Evolutionary conservation across 1,140 invertebrate genomes (phyloP).

Genomic region (Drosophila melanogaster): Release_6_plus_ISO1_MT NT_033777.3:13037501-13038000

Average conservation of each 20-base stretch:
- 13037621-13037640: slow-evolving; percentile 96
- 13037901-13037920: slow-evolving; percentile 87
- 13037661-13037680: slow-evolving; percentile 95
- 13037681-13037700: slow-evolving; percentile 95
- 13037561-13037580: slow-evolving; percentile 95
- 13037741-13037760: slow-evolving; percentile 92
- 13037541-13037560: slow-evolving; percentile 98
- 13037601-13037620: slow-evolving; percentile 94
- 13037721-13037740: slow-evolving; percentile 87
- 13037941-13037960: background rate
- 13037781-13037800: slow-evolving; percentile 95
- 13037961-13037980: background rate
- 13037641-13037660: slow-evolving; percentile 98
- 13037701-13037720: slow-evolving; percentile 93
- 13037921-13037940: slow-evolving; percentile 77
- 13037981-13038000: background rate
- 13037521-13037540: slow-evolving; percentile 91
- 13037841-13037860: no score
- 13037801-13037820: slow-evolving; percentile 90
- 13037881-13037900: slow-evolving; percentile 84
- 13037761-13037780: slow-evolving; percentile 94
- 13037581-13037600: slow-evolving; percentile 96
- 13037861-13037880: slow-evolving; percentile 84
- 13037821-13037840: background rate
- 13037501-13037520: slow-evolving; percentile 93